Conservation (phyloP, 2,888 invertebrate genomes). For the Girardia tigrina region DNA sequence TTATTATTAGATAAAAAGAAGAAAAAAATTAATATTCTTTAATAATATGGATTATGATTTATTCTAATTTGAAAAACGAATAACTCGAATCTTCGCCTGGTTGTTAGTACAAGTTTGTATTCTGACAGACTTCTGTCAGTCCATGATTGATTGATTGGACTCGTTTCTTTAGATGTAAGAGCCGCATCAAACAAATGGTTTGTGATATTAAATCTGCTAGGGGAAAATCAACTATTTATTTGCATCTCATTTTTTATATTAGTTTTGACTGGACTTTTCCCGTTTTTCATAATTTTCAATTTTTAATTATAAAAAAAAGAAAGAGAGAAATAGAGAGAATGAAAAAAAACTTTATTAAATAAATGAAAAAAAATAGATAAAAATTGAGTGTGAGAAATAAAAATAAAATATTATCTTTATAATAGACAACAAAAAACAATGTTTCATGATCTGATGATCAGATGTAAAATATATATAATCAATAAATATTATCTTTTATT, state of each 20-base stretch:
- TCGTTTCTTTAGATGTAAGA: slow-evolving; percentile 20
- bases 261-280: not conserved
- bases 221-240: slow-evolving; percentile 21
- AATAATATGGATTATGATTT: not conserved
- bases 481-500: too few relatives aligned
- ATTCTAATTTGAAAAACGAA: not conserved
- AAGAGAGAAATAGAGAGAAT: too few relatives aligned
- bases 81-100: not conserved
- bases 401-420: too few relatives aligned
- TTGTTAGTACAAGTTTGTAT: not conserved
- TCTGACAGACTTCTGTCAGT: not conserved
- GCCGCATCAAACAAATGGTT: slow-evolving; percentile 16
- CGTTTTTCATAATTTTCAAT: not conserved
- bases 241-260: not conserved
- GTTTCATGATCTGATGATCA: too few relatives aligned
- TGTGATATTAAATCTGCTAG: slow-evolving; percentile 20
- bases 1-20: too few relatives aligned
- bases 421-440: too few relatives aligned
- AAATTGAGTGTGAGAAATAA: too few relatives aligned
- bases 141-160: not conserved
- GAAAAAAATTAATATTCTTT: not conserved
- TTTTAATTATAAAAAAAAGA: not conserved
- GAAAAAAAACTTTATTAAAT: too few relatives aligned
- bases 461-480: too few relatives aligned
- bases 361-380: too few relatives aligned